Conservation (phyloP, 1,140 invertebrate species). For the Zaprionus davidi region DNA sequence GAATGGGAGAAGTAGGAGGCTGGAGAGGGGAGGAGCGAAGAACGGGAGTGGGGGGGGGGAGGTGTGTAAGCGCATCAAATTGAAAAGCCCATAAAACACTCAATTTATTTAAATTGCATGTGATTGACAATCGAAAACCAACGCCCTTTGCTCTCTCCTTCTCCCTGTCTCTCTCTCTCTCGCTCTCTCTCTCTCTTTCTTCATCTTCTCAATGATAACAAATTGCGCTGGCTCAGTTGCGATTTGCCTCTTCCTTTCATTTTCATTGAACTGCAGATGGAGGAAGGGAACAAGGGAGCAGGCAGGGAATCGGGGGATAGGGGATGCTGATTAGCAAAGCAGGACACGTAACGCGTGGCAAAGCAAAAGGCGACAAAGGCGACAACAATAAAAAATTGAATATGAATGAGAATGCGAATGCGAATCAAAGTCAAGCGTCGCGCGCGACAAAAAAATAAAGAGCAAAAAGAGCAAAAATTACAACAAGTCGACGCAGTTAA, state of each 20-base stretch:
- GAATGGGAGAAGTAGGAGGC: not conserved
- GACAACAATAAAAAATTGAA: conserved; percentile 70
- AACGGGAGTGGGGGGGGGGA: too few relatives aligned
- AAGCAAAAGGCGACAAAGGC: conserved; percentile 70
- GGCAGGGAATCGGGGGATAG: not conserved
- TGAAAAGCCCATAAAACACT: conserved; percentile 82
- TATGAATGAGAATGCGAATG: conserved; percentile 60
- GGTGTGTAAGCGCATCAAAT: conserved; percentile 52
- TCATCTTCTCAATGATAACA: conserved; percentile 31
- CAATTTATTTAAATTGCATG: conserved; percentile 83
- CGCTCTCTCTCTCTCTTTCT: too few relatives aligned
- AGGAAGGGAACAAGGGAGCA: not conserved
- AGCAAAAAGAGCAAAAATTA: not conserved
- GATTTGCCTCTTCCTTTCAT: conserved; percentile 17
- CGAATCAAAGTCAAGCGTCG: conserved; percentile 40
- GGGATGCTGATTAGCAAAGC: conserved; percentile 60
- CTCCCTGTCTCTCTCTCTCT: too few relatives aligned
- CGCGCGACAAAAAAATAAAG: not conserved
- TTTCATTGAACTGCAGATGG: too few relatives aligned
- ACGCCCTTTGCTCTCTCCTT: conserved; percentile 18
- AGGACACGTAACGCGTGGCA: conserved; percentile 73
- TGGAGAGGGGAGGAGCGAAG: not conserved
- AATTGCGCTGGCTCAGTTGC: conserved; percentile 33
- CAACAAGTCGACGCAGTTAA: conserved; percentile 10
- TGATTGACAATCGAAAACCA: conserved; percentile 71